phyloP scores from a whole-genome alignment of 2,888 invertebrate genomes.

The Caenorhabditis sp. region DNA sequence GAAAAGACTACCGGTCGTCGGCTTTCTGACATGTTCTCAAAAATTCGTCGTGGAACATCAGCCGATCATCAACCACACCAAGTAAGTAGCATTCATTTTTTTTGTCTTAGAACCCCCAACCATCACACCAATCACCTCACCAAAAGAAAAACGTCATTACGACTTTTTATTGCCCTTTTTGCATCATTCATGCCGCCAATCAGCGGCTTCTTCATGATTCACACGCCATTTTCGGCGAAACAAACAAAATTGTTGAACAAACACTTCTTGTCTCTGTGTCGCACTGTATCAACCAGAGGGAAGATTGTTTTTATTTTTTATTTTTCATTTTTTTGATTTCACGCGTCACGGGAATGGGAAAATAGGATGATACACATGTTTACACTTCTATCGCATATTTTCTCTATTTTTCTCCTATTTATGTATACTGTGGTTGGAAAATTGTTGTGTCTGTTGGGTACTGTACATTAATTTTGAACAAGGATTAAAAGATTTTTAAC shows the following conservation, averaged over 20 bases:
- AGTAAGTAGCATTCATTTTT: slow-evolving; percentile 19
- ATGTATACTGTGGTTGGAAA: not conserved
- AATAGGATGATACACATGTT: not conserved
- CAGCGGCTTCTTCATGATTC: not conserved
- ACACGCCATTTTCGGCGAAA: not conserved
- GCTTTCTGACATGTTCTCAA: slow-evolving; percentile 67
- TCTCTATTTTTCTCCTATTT: slow-evolving; percentile 25
- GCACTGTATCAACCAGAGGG: not conserved
- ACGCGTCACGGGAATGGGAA: not conserved
- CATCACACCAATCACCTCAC: not conserved
- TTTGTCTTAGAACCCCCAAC: no score
- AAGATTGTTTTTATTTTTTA: no score
- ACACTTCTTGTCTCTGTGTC: not conserved
- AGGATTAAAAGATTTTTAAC: no score
- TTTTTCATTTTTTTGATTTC: no score
- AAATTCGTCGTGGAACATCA: slow-evolving; percentile 53
- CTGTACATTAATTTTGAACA: no score
- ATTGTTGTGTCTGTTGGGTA: no score
- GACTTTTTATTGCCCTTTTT: no score
- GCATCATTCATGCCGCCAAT: no score
- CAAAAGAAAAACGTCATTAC: not conserved
- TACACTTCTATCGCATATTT: slow-evolving; percentile 1
- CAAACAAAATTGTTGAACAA: not conserved
- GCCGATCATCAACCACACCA: slow-evolving; percentile 47
- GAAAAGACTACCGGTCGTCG: slow-evolving; percentile 52